These are phyloP conservation scores for Taenaris catops DNA, from an alignment of 2,888 invertebrate genomes.

Conservation along the genomic window DNA sequence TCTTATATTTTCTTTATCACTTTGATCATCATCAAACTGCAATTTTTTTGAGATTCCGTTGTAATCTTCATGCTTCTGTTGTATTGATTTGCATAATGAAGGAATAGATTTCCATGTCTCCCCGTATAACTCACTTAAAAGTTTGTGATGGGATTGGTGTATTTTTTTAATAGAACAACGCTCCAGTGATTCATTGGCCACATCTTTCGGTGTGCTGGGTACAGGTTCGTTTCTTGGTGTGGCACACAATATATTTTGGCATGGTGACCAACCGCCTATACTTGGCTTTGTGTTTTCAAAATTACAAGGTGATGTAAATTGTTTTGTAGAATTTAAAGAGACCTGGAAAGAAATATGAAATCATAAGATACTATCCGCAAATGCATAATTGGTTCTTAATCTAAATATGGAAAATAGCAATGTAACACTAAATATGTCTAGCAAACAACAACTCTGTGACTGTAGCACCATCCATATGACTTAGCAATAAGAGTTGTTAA, in stretches of 20 bases:
- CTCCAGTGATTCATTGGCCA: conserved; percentile 56
- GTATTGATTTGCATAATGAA: conserved; percentile 51
- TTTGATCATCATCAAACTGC: conserved; percentile 48
- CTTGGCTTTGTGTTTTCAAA: conserved; percentile 41
- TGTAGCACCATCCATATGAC: too few species aligned
- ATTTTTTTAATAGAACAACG: conserved; percentile 62
- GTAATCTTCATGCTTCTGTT: conserved; percentile 40
- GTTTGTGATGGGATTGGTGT: conserved; percentile 57
- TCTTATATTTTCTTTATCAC: conserved; percentile 58
- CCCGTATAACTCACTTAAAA: conserved; percentile 76
- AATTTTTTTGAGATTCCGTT: conserved; percentile 52
- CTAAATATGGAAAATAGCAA: too few species aligned
- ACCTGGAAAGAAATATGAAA: conserved; percentile 46
- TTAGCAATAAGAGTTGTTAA: too few species aligned
- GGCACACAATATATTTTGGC: conserved; percentile 57
- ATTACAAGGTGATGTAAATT: conserved; percentile 32
- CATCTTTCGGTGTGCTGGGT: conserved; percentile 58
- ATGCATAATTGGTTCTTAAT: too few species aligned
- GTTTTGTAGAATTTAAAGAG: conserved; percentile 47
- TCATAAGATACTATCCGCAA: too few species aligned
- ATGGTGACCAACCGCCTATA: conserved; percentile 62
- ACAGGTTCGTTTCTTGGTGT: conserved; percentile 45
- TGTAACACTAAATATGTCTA: too few species aligned
- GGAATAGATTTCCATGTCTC: conserved; percentile 75
- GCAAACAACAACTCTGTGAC: too few species aligned